Evolutionary conservation across 2,113 vertebrate genomes (phyloP), one percentile per base, ranked within the genome.

Genomic region (Ranitomeya variabilis): DNA sequence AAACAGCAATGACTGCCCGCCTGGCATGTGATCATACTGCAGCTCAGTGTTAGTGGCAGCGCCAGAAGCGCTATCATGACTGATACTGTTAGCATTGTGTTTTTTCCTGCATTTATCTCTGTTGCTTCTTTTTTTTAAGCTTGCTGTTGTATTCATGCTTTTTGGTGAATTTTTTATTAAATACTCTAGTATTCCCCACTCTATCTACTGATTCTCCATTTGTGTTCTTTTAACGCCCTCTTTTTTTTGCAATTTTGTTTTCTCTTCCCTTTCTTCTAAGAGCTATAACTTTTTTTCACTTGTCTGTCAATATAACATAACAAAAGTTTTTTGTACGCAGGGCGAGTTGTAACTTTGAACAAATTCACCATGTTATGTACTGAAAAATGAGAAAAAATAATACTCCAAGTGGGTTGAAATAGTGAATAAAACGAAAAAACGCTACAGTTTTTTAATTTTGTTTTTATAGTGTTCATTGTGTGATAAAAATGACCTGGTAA

Each of bases 151-250:
- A 21, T 79, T 10, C 52, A 55, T 79, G 45, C 7, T 0, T 78
- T 51, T 78, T n/a, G 76, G 76, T 79, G 76, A 55, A 55, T 55
- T 18, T 79, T 54, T 55, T 55, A 79, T 79, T 79, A 79, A 55
- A 21, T 55, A 21, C 18, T 23, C 76, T 31, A 31, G 1, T 31
- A 31, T 31, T 2, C 76, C 55, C 23, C 76, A 55, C 51, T 55
- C n/a, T 23, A 79, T 55, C 76, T 23, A 23, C 76, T 23, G 76
- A 55, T 79, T 51, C 52, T 55, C 76, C 76, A 55, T 79, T 52
- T 55, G 52, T 55, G 52, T n/a, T 79, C 11, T 79, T 79, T 79
- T 55, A 79, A 55, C 37, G 21, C 15, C 51, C 51, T 11, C 16
- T 45, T 7, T 74, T 31, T 9, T 12, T 37, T 15, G 26, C 26